Evolutionary conservation across 2,113 vertebrate species (phyloP).

Genomic region (Damaliscus lunatus): DNA sequence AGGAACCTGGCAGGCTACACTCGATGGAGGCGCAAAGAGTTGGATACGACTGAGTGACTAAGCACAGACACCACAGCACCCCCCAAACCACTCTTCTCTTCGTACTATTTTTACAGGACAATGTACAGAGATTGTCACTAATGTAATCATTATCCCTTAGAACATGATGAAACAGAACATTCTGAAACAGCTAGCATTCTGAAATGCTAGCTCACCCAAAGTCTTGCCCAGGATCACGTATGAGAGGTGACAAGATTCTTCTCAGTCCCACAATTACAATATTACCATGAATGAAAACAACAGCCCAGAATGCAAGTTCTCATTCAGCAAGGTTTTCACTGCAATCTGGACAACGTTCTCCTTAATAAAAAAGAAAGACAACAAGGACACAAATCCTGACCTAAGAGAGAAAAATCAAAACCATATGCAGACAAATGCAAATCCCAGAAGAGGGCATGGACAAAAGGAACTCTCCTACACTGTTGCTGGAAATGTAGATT

Average conservation of each 20-base stretch:
- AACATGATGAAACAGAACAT: neutral
- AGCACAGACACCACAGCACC: neutral
- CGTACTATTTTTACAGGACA: neutral
- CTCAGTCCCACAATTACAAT: neutral
- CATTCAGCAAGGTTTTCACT: neutral
- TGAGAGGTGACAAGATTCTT: neutral
- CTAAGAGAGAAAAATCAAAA: neutral
- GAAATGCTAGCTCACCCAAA: neutral
- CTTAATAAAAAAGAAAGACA: neutral
- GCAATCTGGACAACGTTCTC: neutral
- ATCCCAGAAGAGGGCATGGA: too few relatives aligned
- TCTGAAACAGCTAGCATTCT: neutral
- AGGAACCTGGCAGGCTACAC: neutral
- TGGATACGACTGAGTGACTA: neutral
- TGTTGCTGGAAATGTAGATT: neutral
- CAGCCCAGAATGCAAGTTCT: neutral
- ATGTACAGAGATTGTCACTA: neutral
- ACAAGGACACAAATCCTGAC: neutral
- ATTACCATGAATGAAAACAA: neutral
- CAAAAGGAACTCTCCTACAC: neutral
- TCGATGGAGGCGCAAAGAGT: accelerated
- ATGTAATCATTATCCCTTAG: neutral
- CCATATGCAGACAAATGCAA: neutral
- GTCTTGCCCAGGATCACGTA: neutral
- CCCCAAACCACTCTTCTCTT: neutral